phyloP scores from a whole-genome alignment of 2,888 invertebrate genomes.

The Nebria brevicollis region DNA sequence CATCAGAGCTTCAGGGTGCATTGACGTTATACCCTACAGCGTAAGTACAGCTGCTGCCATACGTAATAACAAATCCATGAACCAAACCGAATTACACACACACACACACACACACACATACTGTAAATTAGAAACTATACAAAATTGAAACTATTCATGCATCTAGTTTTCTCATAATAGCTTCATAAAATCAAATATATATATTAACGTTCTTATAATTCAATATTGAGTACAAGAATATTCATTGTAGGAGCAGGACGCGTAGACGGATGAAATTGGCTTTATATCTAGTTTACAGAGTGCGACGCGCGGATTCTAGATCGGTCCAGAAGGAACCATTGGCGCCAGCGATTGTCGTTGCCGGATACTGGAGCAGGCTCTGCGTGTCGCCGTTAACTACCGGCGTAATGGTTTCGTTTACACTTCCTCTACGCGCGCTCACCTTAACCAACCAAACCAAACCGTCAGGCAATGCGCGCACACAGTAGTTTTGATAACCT shows the following conservation, averaged over 20 bases:
- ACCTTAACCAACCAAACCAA: background rate
- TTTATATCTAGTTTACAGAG: slow-evolving; percentile 55
- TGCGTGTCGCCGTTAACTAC: slow-evolving; percentile 41
- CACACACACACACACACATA: background rate
- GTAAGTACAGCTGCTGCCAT: slow-evolving; percentile 34
- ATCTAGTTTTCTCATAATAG: background rate
- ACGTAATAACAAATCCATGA: slow-evolving; percentile 11
- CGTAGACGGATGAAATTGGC: slow-evolving; percentile 52
- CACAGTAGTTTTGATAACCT: background rate
- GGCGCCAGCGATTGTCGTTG: slow-evolving; percentile 44
- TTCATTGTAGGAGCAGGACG: background rate
- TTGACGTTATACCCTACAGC: slow-evolving; percentile 37
- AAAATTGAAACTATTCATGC: background rate
- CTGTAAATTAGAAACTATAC: background rate
- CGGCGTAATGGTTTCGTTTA: slow-evolving; percentile 37
- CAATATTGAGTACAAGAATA: background rate
- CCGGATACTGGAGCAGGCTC: slow-evolving; percentile 7
- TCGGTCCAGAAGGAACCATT: slow-evolving; percentile 58
- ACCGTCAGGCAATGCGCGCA: background rate
- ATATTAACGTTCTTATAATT: too few relatives aligned
- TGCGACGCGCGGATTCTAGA: slow-evolving; percentile 50
- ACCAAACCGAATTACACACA: background rate
- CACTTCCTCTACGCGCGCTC: slow-evolving; percentile 6
- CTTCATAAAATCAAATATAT: too few relatives aligned
- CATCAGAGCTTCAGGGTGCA: slow-evolving; percentile 44